Conservation (phyloP, 2,888 invertebrate species). For the Danaus chrysippus region DNA sequence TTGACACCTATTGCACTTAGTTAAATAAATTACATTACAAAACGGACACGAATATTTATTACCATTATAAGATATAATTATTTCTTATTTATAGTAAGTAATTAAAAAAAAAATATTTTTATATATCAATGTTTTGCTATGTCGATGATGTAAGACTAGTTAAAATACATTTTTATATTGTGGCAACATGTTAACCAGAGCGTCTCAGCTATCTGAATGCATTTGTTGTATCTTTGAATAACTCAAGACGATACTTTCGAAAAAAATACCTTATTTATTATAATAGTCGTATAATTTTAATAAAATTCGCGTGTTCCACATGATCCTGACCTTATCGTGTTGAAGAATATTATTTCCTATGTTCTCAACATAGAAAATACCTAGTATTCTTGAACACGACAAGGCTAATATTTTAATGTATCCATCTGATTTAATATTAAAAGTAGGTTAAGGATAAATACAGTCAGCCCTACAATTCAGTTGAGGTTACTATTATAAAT, state of each 20-base stretch:
- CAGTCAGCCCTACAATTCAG: slow-evolving; percentile 38
- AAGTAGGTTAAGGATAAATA: slow-evolving; percentile 52
- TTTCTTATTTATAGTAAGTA: too few relatives aligned
- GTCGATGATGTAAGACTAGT: slow-evolving; percentile 25
- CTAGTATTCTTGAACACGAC: too few relatives aligned
- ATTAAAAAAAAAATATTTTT: background rate
- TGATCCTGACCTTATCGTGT: slow-evolving; percentile 26
- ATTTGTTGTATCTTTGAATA: background rate
- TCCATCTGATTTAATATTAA: slow-evolving; percentile 24
- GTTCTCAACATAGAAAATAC: slow-evolving; percentile 30
- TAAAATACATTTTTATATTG: slow-evolving; percentile 12
- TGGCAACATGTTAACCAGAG: slow-evolving; percentile 58
- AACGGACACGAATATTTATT: too few relatives aligned
- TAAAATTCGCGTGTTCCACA: background rate
- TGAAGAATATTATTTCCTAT: slow-evolving; percentile 37
- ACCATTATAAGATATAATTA: too few relatives aligned
- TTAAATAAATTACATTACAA: too few relatives aligned
- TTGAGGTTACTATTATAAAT: slow-evolving; percentile 35
- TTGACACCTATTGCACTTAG: background rate
- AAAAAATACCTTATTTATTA: too few relatives aligned
- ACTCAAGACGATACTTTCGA: background rate
- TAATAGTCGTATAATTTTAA: too few relatives aligned
- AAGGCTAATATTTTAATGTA: too few relatives aligned
- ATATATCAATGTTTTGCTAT: slow-evolving; percentile 15
- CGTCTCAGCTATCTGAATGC: slow-evolving; percentile 46